phyloP scores from a whole-genome alignment of 2,888 invertebrate genomes.

The Stratiomys singularior region DNA sequence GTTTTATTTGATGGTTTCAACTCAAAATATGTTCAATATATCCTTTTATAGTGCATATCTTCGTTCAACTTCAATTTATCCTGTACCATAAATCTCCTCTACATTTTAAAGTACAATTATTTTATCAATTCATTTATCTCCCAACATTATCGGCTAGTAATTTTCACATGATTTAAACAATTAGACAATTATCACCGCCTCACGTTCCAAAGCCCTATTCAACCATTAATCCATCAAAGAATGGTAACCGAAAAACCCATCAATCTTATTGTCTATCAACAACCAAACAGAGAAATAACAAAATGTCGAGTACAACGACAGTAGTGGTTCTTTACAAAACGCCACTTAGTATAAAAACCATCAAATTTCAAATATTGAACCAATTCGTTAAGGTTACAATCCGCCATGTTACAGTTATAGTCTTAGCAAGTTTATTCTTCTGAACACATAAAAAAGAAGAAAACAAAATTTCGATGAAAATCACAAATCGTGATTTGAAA shows the following conservation, averaged over 20 bases:
- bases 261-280: slow-evolving; percentile 17
- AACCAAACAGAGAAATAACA: not conserved
- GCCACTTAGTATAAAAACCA: slow-evolving; percentile 22
- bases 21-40: too few relatives aligned
- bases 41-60: too few relatives aligned
- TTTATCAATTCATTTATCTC: not conserved
- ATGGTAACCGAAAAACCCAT: not conserved
- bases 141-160: not conserved
- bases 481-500: not conserved
- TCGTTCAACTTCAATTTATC: too few relatives aligned
- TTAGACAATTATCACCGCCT: slow-evolving; percentile 18
- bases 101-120: not conserved
- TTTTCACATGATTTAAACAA: slow-evolving; percentile 8
- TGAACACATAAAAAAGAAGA: too few relatives aligned
- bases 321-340: slow-evolving; percentile 4
- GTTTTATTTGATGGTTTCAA: too few relatives aligned
- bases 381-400: slow-evolving; percentile 25
- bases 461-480: not conserved
- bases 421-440: not conserved
- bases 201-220: not conserved
- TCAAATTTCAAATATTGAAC: slow-evolving; percentile 28
- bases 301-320: not conserved
- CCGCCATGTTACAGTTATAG: not conserved
- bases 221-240: not conserved
- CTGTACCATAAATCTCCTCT: too few relatives aligned